phyloP scores from a whole-genome alignment of 2,113 vertebrate species.

The Rhinoptilus africanus region DNA sequence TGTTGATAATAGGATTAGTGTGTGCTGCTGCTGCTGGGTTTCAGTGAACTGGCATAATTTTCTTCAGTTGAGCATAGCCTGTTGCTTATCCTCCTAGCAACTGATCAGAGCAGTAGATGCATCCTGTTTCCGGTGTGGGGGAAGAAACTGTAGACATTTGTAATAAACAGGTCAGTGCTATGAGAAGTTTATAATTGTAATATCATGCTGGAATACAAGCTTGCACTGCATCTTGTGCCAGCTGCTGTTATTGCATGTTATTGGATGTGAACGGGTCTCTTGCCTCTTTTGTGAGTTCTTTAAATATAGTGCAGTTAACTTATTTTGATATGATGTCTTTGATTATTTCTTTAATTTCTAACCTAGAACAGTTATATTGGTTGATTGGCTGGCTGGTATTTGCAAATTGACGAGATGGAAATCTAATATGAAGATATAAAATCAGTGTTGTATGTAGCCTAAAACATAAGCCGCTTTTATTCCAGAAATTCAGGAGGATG shows the following conservation, averaged over 20 bases:
- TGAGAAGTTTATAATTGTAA: background rate
- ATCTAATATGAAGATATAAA: background rate
- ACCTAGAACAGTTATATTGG: background rate
- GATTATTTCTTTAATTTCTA: background rate
- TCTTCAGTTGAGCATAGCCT: background rate
- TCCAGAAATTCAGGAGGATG: background rate
- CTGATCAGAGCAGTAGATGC: background rate
- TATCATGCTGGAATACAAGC: background rate
- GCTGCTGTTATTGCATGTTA: background rate
- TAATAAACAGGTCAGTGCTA: background rate
- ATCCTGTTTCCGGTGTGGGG: background rate
- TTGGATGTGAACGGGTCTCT: background rate
- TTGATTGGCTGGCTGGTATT: background rate
- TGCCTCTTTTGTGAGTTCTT: background rate
- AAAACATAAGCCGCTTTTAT: background rate
- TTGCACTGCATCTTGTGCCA: background rate
- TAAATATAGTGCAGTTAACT: background rate
- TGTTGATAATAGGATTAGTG: conserved; percentile 46
- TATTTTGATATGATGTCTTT: background rate
- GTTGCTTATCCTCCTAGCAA: background rate
- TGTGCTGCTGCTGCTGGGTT: background rate
- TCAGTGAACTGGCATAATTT: background rate
- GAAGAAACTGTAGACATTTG: background rate
- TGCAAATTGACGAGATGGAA: background rate
- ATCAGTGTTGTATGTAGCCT: background rate